Conservation (phyloP, 2,888 invertebrate genomes). For the Oxyscelio sp. region DNA sequence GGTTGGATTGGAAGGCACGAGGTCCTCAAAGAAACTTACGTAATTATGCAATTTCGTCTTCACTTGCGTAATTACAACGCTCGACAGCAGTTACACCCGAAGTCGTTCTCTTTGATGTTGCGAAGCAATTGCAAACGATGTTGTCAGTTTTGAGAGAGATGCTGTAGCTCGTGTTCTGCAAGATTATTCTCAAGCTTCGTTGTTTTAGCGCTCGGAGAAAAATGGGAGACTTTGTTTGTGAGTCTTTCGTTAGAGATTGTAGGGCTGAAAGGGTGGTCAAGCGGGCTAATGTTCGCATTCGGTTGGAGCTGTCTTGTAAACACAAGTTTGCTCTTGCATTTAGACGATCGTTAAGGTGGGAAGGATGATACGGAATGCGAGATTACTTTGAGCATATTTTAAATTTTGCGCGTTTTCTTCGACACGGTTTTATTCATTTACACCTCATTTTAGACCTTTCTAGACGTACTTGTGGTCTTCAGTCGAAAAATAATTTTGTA, state of each 20-base stretch:
- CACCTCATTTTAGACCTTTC: no score
- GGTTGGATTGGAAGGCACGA: no score
- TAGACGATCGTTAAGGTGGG: no score
- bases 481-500: no score
- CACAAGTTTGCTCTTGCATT: neutral
- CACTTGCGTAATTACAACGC: constrained; percentile 59
- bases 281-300: constrained; percentile 1
- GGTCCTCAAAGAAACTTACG: constrained; percentile 41
- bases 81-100: constrained; percentile 49
- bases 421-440: no score
- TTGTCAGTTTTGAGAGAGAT: constrained; percentile 53
- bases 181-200: constrained; percentile 36
- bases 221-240: constrained; percentile 28
- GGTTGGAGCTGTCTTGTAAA: neutral
- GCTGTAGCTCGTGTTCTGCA: constrained; percentile 19
- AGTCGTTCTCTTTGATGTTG: constrained; percentile 57
- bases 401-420: no score
- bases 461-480: no score
- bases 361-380: no score
- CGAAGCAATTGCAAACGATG: constrained; percentile 57
- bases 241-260: neutral
- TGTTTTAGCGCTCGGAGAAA: constrained; percentile 22
- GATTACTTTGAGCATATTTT: no score
- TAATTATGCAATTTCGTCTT: constrained; percentile 60
- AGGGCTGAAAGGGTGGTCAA: constrained; percentile 1